These are phyloP conservation scores for Ylistrum balloti DNA, from an alignment of 1,140 invertebrate species.

Conservation along the genomic window DNA sequence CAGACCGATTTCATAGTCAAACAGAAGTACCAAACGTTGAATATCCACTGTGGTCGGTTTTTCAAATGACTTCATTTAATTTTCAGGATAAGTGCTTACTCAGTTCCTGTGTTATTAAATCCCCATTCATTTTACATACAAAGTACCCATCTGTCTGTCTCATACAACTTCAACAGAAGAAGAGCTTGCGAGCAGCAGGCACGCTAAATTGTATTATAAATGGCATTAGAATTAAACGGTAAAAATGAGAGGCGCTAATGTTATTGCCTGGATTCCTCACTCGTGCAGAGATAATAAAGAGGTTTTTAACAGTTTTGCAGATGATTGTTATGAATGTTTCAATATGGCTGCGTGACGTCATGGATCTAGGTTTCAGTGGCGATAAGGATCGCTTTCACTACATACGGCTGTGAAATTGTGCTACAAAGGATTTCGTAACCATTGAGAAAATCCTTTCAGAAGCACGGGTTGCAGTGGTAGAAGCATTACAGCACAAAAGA, in stretches of 20 bases:
- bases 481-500: too few species aligned
- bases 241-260: not conserved
- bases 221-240: slow-evolving; percentile 6
- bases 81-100: not conserved
- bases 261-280: not conserved
- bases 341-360: not conserved
- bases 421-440: slow-evolving; percentile 5
- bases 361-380: not conserved
- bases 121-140: not conserved
- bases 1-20: too few species aligned
- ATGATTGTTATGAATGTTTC: not conserved
- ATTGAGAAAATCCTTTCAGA: not conserved
- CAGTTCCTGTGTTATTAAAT: not conserved
- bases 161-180: not conserved
- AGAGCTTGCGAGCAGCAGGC: not conserved
- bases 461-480: not conserved
- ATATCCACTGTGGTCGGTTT: not conserved
- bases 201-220: not conserved
- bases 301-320: not conserved
- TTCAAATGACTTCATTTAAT: not conserved
- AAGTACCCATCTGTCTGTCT: not conserved
- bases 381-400: not conserved
- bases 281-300: slow-evolving; percentile 1
- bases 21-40: too few species aligned
- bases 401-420: not conserved